Evolutionary conservation across 2,888 invertebrate genomes (phyloP).

Genomic region (Coleophora deauratella): DNA sequence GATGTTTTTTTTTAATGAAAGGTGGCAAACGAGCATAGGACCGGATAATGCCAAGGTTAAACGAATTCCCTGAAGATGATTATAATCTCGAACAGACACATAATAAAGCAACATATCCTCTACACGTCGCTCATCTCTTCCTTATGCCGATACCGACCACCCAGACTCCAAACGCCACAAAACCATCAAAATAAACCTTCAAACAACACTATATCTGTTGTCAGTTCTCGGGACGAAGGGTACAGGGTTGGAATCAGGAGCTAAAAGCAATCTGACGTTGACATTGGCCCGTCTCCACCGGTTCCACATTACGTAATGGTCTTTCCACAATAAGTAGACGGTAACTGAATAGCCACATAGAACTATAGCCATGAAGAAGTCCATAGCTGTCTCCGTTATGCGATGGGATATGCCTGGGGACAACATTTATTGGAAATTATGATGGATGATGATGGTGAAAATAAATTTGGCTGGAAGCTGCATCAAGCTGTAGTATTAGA

Average conservation of each 20-base stretch:
- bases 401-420: constrained; percentile 62
- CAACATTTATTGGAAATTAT: too few relatives aligned
- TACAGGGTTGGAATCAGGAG: constrained; percentile 64
- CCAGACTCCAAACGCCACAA: too few relatives aligned
- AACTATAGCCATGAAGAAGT: constrained; percentile 76
- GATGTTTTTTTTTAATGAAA: too few relatives aligned
- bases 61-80: too few relatives aligned
- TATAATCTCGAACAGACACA: too few relatives aligned
- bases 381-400: constrained; percentile 76
- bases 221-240: constrained; percentile 51
- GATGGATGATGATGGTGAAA: background rate
- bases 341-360: constrained; percentile 77
- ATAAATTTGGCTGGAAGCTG: too few relatives aligned
- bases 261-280: constrained; percentile 74
- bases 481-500: too few relatives aligned
- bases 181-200: constrained; percentile 10
- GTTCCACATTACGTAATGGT: constrained; percentile 81
- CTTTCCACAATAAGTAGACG: constrained; percentile 77
- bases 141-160: too few relatives aligned
- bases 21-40: too few relatives aligned
- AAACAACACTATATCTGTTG: constrained; percentile 56
- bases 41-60: too few relatives aligned
- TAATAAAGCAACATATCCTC: too few relatives aligned
- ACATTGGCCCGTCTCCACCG: constrained; percentile 79
- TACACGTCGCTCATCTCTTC: too few relatives aligned